These are phyloP conservation scores for Gonatopus flavifemur DNA, from an alignment of 1,140 invertebrate genomes.

Conservation along the genomic window DNA sequence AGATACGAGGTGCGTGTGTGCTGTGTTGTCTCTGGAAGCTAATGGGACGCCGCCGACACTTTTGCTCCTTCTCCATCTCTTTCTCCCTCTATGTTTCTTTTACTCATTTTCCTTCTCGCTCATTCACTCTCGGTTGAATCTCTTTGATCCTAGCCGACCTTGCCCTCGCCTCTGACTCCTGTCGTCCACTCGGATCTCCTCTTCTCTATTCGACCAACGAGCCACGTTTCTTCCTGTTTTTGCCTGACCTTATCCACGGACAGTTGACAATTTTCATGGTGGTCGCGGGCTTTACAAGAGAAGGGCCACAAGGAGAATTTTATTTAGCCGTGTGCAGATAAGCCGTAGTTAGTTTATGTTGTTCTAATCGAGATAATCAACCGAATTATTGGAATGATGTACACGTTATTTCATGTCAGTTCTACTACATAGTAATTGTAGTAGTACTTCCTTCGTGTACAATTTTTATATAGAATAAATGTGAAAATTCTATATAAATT, in stretches of 20 bases:
- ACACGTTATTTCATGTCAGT: no score
- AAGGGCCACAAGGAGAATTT: background rate
- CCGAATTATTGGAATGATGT: no score
- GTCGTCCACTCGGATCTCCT: slow-evolving; percentile 24
- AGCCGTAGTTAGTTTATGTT: no score
- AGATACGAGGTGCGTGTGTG: slow-evolving; percentile 42
- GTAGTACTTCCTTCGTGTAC: no score
- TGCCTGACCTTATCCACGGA: slow-evolving; percentile 27
- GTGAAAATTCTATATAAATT: no score
- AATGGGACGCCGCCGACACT: slow-evolving; percentile 50
- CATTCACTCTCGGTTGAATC: slow-evolving; percentile 37
- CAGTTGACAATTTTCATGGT: slow-evolving; percentile 38
- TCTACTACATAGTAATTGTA: no score
- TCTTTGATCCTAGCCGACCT: slow-evolving; percentile 53
- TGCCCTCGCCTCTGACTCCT: slow-evolving; percentile 42
- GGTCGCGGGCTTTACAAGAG: slow-evolving; percentile 26
- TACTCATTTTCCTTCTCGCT: background rate
- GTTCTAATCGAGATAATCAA: no score
- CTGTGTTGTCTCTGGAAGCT: slow-evolving; percentile 49
- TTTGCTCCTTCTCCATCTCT: slow-evolving; percentile 19
- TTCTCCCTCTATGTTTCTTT: background rate
- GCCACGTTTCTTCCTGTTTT: no score
- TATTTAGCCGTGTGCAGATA: no score
- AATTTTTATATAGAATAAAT: no score
- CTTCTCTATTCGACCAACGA: slow-evolving; percentile 9